These are phyloP conservation scores for Nomada flava DNA, from an alignment of 2,888 invertebrate genomes.

Conservation along the genomic window DNA sequence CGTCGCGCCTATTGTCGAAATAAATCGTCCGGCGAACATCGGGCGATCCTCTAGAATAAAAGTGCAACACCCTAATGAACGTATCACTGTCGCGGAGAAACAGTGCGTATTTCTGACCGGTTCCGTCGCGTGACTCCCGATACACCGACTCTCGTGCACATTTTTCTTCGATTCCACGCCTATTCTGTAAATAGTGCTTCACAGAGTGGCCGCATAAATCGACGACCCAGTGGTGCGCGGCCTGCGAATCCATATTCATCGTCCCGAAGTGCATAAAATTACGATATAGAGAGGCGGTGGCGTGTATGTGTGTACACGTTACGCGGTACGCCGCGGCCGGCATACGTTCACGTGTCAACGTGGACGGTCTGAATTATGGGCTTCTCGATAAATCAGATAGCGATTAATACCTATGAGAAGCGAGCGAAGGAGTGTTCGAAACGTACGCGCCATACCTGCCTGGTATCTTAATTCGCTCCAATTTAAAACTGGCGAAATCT, in stretches of 20 bases:
- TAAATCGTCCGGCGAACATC: background rate
- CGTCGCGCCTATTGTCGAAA: background rate
- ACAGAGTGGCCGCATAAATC: conserved; percentile 65
- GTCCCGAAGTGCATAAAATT: conserved; percentile 82
- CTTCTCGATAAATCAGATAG: conserved; percentile 72
- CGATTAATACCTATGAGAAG: conserved; percentile 71
- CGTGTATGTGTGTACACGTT: conserved; percentile 31
- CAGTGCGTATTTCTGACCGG: conserved; percentile 13
- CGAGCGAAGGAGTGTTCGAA: conserved; percentile 53
- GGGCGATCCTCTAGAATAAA: background rate
- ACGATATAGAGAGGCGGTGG: conserved; percentile 74
- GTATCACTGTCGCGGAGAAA: conserved; percentile 13
- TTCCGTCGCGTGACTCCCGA: conserved; percentile 37
- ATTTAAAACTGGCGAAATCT: conserved; percentile 13
- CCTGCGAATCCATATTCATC: conserved; percentile 82
- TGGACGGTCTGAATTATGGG: conserved; percentile 68
- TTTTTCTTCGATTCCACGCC: conserved; percentile 66
- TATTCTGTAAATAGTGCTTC: conserved; percentile 63
- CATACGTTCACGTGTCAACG: conserved; percentile 74
- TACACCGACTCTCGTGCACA: conserved; percentile 42
- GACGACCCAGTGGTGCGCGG: conserved; percentile 67
- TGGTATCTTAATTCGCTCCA: conserved; percentile 40
- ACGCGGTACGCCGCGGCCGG: conserved; percentile 46
- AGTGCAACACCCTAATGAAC: background rate
- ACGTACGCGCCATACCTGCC: conserved; percentile 6